Evolutionary conservation across 2,888 invertebrate genomes (phyloP), one percentile per base, ranked within the genome.

Genomic region (Gerris lacustris): DNA sequence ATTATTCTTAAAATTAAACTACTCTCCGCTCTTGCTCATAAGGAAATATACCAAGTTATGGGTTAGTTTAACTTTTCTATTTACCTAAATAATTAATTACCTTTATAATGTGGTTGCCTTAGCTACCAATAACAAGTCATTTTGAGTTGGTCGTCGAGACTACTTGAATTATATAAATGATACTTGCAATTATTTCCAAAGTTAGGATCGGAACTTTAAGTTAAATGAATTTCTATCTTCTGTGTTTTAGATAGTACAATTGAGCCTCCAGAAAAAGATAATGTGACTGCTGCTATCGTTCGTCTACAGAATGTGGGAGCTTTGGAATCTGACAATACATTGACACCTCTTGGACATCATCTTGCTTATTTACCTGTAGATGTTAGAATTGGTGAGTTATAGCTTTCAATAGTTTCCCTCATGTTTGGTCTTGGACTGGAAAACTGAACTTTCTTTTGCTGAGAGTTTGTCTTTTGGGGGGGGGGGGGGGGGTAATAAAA

Each of bases 351-450:
- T 6, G 96, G 96, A 0, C 88, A 89, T 74, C 94, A 96, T 80
- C 82, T 96, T 69, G 90, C 94, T 0, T 88, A 91, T 0, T 80
- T 97, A 71, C 96, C 96, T 0, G 91, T 97, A 0, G 96, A 96
- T 78, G 91, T 91, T 5, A 84, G 92, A 76, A 90, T 95, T 76
- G 95, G 94, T n/a, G 5, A 64, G 62, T 62, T 62, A 11, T 62
- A 15, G 15, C n/a, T 15, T 62, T 62, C 5, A 62, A 62, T 2
- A 31, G 31, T 31, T 31, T n/a, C n/a, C n/a, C n/a, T n/a, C n/a
- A n/a, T n/a, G n/a, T n/a, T n/a, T n/a, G n/a, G n/a, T n/a, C n/a
- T n/a, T n/a, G n/a, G n/a, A n/a, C n/a, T n/a, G n/a, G n/a, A n/a
- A n/a, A n/a, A n/a, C n/a, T n/a, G n/a, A n/a, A n/a, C n/a, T n/a